Base-by-base conservation (phyloP, 2,113 vertebrate species). In the Paraplagusia blochii region DNA sequence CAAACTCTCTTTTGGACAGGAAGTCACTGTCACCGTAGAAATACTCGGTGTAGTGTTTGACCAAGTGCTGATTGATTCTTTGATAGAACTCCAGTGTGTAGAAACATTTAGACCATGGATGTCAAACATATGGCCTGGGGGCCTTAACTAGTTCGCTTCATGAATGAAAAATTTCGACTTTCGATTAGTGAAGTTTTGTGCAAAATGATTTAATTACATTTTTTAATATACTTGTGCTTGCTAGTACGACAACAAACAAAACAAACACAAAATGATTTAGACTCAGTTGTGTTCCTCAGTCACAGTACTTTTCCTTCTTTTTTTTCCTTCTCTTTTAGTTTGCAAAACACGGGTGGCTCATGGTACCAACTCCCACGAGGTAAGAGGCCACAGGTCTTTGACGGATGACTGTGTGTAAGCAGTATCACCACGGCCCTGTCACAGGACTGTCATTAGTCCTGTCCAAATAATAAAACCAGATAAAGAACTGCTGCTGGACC, bases 341-440 rank as follows among this genome's bases (percentile, higher is more conserved):
- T 99, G 97, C 88, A 99, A 99, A 92, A 99, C 96, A 64, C 93
- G 95, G 85, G 97, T 99, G 85, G 97, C 97, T 73, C 97, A 99
- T 34, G 97, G 97, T 88, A 98, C 97, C 86, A 98, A 94, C 89
- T 99, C 97, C 51, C 97, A 99, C 0, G 97, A 99, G 95, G 97
- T 98, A 84, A 93, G 94, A 79, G 33, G 49, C 44, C 29, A 29
- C 45, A 52, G 39, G 44, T 74, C 66, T 62, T 42, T 52, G 74
- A 52, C 68, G n/a, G 50, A 70, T 66, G 48, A 47, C 52, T 62
- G 16, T 57, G 48, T 58, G 50, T 42, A 59, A 72, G 15, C 54
- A 54, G 36, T 42, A 50, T 68, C 69, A 51, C 54, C 44, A 52
- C 45, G 47, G 50, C 66, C 42, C n/a, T 52, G 38, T 59, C 53